Evolutionary conservation across 2,113 vertebrate genomes (phyloP), one percentile per base, ranked within the genome.

Genomic region (Nibea albiflora): DNA sequence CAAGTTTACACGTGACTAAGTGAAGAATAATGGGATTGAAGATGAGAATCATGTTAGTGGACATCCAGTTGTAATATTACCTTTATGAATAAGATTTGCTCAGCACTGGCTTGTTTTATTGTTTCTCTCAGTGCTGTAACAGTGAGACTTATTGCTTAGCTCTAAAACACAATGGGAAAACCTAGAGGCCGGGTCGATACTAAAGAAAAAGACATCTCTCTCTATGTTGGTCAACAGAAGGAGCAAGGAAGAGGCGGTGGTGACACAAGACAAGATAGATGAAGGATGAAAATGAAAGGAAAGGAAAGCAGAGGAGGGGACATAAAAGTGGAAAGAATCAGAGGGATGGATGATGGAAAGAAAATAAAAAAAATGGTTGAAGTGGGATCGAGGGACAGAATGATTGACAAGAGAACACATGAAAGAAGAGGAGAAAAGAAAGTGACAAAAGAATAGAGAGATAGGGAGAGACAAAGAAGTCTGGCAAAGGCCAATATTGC

Each of bases 51-150:
- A 39, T 47, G 22, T 9, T 49, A 61, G 7, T 19, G 49, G 53
- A 61, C 26, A 73, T 57, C 49, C 58, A 61, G 31, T 42, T 57
- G 14, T 26, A 68, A 65, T 73, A 61, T 39, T 52, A 61, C 28
- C 20, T 68, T 66, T 67, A 74, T 84, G 9, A 74, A 76, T 49
- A 61, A 62, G 44, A 64, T 81, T 85, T 81, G 66, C 39, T 49
- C 54, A 39, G 39, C 47, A 58, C 15, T 72, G 22, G 35, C 28
- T 73, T 60, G 3, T 58, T 83, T 80, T 63, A 73, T 76, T 77
- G 24, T 52, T 52, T 63, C 57, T 60, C 66, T 58, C 47, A 60
- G 42, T 56, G 56, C 31, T 44, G 35, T 49, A 71, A 72, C 58
- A 77, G 44, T 46, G 58, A 47, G 4, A 66, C 28, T 63, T 39